A percentile compares a stretch with the other conserved stretches of the same genome.
Evolutionary conservation across 2,797 vertebrate species (phyloP).

Genomic region (Lagocephalus sceleratus): DNA sequence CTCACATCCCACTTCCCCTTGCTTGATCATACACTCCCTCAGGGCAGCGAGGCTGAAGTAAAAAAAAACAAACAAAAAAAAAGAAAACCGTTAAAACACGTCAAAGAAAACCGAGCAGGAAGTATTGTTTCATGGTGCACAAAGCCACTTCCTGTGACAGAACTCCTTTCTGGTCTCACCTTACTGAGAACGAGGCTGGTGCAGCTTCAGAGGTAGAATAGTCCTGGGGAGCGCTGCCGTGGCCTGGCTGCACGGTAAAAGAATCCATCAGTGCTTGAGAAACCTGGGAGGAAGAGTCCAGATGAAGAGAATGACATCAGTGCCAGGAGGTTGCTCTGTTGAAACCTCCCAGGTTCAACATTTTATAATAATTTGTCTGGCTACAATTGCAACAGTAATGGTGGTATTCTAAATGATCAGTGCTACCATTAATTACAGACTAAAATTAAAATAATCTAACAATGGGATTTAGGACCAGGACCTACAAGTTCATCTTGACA

Average conservation of each 20-base stretch:
- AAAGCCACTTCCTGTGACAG: rapidly evolving
- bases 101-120: constrained; percentile 33
- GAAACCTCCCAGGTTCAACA: no score
- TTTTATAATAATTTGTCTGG: no score
- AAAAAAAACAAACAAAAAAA: constrained; percentile 2
- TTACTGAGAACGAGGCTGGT: constrained; percentile 82
- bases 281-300: constrained; percentile 57
- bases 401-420: no score
- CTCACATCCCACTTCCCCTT: constrained; percentile 55
- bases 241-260: constrained; percentile 66
- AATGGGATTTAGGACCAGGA: no score
- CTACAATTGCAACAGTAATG: no score
- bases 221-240: constrained; percentile 45
- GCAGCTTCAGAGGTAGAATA: constrained; percentile 17
- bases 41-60: constrained; percentile 83
- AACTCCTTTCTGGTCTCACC: constrained; percentile 68
- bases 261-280: constrained; percentile 89
- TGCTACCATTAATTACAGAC: no score
- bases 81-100: background rate
- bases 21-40: constrained; percentile 78
- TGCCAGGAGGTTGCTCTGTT: no score
- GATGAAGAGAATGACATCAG: background rate
- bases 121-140: background rate
- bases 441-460: no score
- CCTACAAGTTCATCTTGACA: no score